Conservation (phyloP, 1,140 invertebrate species). For the Parasteatoda tepidariorum region DNA sequence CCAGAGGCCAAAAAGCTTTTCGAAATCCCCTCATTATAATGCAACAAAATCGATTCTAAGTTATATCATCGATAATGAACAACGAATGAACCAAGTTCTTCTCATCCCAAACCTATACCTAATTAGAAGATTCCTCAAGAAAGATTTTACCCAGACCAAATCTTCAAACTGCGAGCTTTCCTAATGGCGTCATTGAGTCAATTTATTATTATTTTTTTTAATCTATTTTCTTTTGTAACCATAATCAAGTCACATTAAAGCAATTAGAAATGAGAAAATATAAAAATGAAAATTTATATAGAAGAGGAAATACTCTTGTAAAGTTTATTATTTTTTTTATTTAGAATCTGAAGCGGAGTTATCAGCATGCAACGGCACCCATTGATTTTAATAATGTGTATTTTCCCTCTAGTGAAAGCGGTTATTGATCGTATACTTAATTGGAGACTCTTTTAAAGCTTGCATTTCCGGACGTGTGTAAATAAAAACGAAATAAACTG, state of each 20-base stretch:
- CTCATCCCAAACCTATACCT: constrained; percentile 17
- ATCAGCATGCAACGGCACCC: background rate
- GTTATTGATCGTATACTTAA: background rate
- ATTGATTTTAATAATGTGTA: background rate
- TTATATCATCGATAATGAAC: constrained; percentile 57
- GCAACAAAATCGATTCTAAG: constrained; percentile 24
- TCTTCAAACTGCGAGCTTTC: constrained; percentile 15
- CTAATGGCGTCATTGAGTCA: constrained; percentile 33
- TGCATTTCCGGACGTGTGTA: too few relatives aligned
- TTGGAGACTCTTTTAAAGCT: background rate
- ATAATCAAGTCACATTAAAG: constrained; percentile 46
- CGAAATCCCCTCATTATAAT: constrained; percentile 39
- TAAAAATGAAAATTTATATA: background rate
- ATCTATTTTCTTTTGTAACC: background rate
- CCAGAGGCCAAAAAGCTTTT: constrained; percentile 1
- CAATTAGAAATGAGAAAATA: constrained; percentile 45
- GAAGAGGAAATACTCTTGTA: background rate
- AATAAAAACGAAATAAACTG: too few relatives aligned
- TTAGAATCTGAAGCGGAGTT: background rate
- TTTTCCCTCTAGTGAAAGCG: background rate
- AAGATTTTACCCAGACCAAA: constrained; percentile 27
- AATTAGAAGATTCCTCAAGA: constrained; percentile 49
- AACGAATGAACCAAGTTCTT: background rate
- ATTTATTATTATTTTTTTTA: constrained; percentile 40
- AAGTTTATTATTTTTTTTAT: too few relatives aligned